Base-by-base conservation (phyloP, 2,113 vertebrate genomes). In the Actenoides lindsayi region DNA sequence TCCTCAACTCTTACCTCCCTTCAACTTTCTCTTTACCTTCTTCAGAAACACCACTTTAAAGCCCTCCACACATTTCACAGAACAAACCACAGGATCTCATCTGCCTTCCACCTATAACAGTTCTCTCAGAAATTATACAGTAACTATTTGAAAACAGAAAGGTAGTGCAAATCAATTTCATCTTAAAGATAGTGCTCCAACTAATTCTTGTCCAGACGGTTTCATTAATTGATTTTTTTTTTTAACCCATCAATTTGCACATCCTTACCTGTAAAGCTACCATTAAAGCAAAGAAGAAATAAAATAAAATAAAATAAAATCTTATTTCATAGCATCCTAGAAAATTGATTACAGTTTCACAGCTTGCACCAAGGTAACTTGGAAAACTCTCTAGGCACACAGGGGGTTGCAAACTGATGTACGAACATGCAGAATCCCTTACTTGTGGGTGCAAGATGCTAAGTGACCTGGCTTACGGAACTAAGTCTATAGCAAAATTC, bases 21-120 rank as follows among this genome's bases (percentile, higher is more conserved):
- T 92, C 97, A 96, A 99, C 98, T 94, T 98, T 88, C 98, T 97
- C 97, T 96, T 69, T 70, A 64, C 96, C 27, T 90, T 97, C 97
- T 95, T 27, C 67, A 93, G 63, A 68, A 94, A 89, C 74, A 76
- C 50, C 33, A 74, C 69, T 82, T 79, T 56, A 94, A 95, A 90
- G 83, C 77, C 93, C 90, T 96, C 94, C 93, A 87, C 46, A 54
- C 71, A 68, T 41, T 94, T 84, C 96, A 97, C 92, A 80, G 60
- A 93, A 92, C 83, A 81, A 96, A 79, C 60, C 85, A 65, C 71
- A 96, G 73, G 69, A 89, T 90, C 94, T 77, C 86, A 12, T 37
- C 70, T 46, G 65, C 91, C 53, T 80, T 94, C 82, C 42, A 65
- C 8, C 90, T 97, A 85, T 35, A 94, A 77, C 70, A 89, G 81